These are phyloP conservation scores for Colletes collaris DNA, from an alignment of 2,888 invertebrate genomes.

Conservation along the genomic window DNA sequence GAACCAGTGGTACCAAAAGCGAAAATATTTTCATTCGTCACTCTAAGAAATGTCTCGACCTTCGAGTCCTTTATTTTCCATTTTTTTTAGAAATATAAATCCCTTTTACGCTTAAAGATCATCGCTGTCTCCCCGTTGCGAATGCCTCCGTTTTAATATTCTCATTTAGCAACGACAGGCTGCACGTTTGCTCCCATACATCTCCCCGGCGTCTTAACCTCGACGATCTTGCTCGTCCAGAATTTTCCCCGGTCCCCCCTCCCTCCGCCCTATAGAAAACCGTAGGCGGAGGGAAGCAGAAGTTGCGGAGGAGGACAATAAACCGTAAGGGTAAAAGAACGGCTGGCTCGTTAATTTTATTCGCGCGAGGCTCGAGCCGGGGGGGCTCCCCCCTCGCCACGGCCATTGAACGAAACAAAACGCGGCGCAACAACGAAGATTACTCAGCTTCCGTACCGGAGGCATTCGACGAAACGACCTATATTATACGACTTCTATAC, in stretches of 20 bases:
- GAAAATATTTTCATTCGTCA: too few relatives aligned
- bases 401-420: conserved; percentile 56
- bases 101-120: too few relatives aligned
- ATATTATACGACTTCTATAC: conserved; percentile 58
- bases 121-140: not conserved
- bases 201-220: conserved; percentile 1
- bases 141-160: conserved; percentile 21
- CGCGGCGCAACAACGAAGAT: conserved; percentile 58
- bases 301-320: conserved; percentile 51
- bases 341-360: conserved; percentile 62
- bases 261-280: conserved; percentile 4
- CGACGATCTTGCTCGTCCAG: conserved; percentile 19
- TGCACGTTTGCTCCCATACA: conserved; percentile 13
- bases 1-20: too few relatives aligned
- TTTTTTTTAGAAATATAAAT: too few relatives aligned
- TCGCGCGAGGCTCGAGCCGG: conserved; percentile 42
- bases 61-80: too few relatives aligned
- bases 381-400: conserved; percentile 21
- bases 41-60: too few relatives aligned
- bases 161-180: conserved; percentile 24
- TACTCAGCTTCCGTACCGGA: conserved; percentile 56
- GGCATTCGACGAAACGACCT: conserved; percentile 59
- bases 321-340: conserved; percentile 49
- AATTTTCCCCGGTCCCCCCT: conserved; percentile 14
- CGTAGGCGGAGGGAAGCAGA: conserved; percentile 2